These are phyloP conservation scores for Forbesichthys agassizii DNA, from an alignment of 2,113 vertebrate species.

Conservation along the genomic window DNA sequence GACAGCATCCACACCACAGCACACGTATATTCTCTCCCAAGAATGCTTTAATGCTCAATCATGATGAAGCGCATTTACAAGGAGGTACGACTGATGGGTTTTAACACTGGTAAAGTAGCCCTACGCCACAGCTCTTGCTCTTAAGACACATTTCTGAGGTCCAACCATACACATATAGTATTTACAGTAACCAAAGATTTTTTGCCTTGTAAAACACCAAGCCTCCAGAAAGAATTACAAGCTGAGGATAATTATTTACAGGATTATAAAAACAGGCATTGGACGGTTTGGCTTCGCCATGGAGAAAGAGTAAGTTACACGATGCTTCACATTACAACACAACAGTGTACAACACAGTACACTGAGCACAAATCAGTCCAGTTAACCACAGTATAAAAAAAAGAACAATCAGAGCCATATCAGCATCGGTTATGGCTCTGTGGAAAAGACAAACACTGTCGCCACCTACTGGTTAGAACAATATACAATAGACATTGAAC, in stretches of 20 bases:
- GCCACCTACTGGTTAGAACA: constrained; percentile 55
- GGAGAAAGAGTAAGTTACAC: constrained; percentile 40
- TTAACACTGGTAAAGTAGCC: constrained; percentile 30
- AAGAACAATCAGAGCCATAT: constrained; percentile 11
- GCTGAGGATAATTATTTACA: constrained; percentile 43
- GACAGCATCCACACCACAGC: constrained; percentile 22
- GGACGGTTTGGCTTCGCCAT: constrained; percentile 12
- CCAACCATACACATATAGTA: constrained; percentile 14
- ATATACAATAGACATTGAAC: constrained; percentile 39
- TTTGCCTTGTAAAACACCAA: constrained; percentile 31
- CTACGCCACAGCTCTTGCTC: constrained; percentile 8
- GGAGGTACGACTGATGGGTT: constrained; percentile 38
- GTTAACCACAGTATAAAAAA: constrained; percentile 60
- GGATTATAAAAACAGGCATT: constrained; percentile 43
- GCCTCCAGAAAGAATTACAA: constrained; percentile 3
- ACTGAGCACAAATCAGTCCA: constrained; percentile 52
- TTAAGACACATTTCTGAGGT: neutral
- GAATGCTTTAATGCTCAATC: constrained; percentile 64
- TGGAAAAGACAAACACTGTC: constrained; percentile 43
- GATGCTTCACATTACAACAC: constrained; percentile 67
- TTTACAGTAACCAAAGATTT: constrained; percentile 48
- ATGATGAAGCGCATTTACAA: constrained; percentile 63
- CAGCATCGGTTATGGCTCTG: constrained; percentile 4
- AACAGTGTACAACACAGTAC: constrained; percentile 46
- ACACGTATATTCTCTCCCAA: constrained; percentile 22